A percentile compares a stretch with the other conserved stretches of the same genome.
phyloP scores from a whole-genome alignment of 2,797 vertebrate species.

The Pangasius sanitwongsei region DNA sequence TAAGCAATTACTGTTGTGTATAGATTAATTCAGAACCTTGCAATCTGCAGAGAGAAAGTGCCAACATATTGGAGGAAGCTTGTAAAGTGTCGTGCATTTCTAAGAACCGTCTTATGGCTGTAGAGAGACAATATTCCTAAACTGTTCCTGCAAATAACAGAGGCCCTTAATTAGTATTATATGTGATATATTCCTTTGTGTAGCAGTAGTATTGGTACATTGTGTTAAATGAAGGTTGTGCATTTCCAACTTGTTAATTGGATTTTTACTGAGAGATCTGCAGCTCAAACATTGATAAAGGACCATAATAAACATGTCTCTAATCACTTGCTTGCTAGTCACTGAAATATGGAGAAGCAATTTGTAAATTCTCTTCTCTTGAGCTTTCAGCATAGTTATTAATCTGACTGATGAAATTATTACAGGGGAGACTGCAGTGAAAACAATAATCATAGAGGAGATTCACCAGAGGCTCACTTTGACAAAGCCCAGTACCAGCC shows the following conservation, averaged over 20 bases:
- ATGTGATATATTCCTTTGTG: background rate
- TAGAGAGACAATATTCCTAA: background rate
- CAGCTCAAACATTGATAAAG: background rate
- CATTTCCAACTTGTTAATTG: background rate
- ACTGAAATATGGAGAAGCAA: constrained; percentile 18
- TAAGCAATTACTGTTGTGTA: background rate
- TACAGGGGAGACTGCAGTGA: constrained; percentile 24
- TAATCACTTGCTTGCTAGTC: constrained; percentile 1
- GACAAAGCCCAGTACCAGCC: constrained; percentile 17
- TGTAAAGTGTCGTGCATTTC: background rate
- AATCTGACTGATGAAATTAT: constrained; percentile 37
- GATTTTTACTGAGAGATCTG: background rate
- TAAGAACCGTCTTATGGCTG: background rate
- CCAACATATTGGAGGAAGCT: background rate
- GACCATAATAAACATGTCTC: background rate
- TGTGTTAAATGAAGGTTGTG: background rate
- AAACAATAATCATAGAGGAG: constrained; percentile 28
- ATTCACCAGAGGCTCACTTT: constrained; percentile 37
- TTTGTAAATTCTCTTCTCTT: constrained; percentile 26
- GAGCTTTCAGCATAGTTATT: constrained; percentile 31
- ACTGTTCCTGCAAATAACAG: background rate
- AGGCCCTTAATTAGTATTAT: background rate
- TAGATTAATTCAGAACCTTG: constrained; percentile 4
- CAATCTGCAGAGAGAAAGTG: constrained; percentile 1
- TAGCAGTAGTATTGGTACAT: too few relatives aligned